Evolutionary conservation across 2,797 vertebrate species (phyloP).

Genomic region (Helarctos malayanus): DNA sequence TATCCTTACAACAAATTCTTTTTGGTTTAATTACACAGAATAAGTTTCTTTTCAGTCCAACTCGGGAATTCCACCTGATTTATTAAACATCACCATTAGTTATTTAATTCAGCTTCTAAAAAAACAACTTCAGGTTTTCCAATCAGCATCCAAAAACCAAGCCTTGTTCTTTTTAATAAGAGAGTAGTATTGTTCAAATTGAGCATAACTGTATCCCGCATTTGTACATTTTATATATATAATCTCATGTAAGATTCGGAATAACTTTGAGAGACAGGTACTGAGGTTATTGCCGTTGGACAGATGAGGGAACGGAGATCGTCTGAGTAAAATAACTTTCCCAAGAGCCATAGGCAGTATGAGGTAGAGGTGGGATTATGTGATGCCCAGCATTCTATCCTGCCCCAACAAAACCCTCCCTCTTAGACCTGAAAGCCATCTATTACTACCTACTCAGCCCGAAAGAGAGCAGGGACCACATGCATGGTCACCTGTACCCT

Average conservation of each 20-base stretch:
- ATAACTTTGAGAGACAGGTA: not conserved
- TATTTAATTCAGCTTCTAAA: not conserved
- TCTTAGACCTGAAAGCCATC: not conserved
- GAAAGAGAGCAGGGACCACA: not conserved
- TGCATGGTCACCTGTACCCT: not conserved
- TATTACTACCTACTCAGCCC: accelerated
- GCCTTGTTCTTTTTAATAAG: not conserved
- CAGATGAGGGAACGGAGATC: not conserved
- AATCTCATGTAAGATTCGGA: not conserved
- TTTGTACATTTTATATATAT: not conserved
- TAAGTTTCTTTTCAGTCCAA: not conserved
- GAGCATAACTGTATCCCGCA: not conserved
- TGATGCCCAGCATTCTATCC: not conserved
- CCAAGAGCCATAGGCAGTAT: not conserved
- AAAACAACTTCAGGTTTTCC: not conserved
- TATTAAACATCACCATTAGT: not conserved
- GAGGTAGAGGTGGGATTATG: not conserved
- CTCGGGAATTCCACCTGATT: not conserved
- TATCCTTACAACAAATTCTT: not conserved
- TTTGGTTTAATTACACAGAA: not conserved
- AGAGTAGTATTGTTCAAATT: not conserved
- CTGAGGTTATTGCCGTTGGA: not conserved
- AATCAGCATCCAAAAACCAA: not conserved
- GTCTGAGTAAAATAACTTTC: not conserved
- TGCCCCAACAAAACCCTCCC: not conserved